Evolutionary conservation across 1,140 invertebrate genomes (phyloP).

Genomic region (Aphelinus atriplicis): DNA sequence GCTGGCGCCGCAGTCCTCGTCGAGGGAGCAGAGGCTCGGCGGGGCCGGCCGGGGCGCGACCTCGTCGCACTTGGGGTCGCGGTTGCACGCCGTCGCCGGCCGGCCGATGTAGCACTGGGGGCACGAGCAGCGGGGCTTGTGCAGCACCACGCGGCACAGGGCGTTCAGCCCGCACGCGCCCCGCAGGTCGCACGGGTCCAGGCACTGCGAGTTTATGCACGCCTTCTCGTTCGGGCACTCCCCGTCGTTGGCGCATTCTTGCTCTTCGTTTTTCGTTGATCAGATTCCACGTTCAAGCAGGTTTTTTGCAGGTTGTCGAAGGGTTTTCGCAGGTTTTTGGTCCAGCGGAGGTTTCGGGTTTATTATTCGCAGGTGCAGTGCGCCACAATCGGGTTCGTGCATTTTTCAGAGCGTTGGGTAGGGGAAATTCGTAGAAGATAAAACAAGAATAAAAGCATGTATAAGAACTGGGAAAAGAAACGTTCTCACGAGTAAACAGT

Average conservation of each 20-base stretch:
- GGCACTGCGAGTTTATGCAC: slow-evolving; percentile 86
- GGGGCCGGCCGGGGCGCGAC: slow-evolving; percentile 64
- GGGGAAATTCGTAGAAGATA: slow-evolving; percentile 65
- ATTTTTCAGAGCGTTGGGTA: slow-evolving; percentile 1
- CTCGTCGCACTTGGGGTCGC: slow-evolving; percentile 78
- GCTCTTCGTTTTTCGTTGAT: slow-evolving; percentile 69
- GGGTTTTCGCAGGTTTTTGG: not conserved
- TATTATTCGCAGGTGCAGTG: no score
- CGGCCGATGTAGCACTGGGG: slow-evolving; percentile 86
- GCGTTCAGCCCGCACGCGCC: slow-evolving; percentile 90
- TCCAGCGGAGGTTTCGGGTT: not conserved
- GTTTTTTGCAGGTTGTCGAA: slow-evolving; percentile 32
- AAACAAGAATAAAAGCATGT: slow-evolving; percentile 74
- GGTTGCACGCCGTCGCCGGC: slow-evolving; percentile 78
- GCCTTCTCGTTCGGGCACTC: slow-evolving; percentile 91
- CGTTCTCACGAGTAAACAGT: slow-evolving; percentile 74
- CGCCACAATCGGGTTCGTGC: no score
- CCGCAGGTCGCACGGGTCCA: slow-evolving; percentile 87
- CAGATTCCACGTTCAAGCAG: no score
- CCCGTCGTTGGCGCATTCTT: slow-evolving; percentile 88
- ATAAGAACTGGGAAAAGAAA: slow-evolving; percentile 80
- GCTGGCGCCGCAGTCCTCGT: slow-evolving; percentile 79
- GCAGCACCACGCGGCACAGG: slow-evolving; percentile 83
- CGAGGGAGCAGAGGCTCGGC: slow-evolving; percentile 70
- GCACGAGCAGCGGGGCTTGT: slow-evolving; percentile 85